phyloP scores from a whole-genome alignment of 1,140 invertebrate species.

The Macrosteles quadrilineatus region DNA sequence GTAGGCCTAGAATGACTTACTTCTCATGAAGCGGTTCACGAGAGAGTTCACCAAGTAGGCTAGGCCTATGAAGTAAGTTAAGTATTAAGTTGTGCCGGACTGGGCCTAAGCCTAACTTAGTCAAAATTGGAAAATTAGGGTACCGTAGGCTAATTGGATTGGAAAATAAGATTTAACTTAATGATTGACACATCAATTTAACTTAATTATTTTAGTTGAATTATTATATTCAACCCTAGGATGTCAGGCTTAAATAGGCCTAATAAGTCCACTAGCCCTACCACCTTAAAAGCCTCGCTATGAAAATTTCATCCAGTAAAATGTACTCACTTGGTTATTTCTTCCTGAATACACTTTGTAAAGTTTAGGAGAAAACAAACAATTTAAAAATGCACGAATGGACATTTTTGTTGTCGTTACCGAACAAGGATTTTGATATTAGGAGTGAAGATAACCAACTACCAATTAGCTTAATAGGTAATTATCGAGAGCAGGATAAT shows the following conservation, averaged over 20 bases:
- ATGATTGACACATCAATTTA: background rate
- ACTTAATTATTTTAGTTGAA: background rate
- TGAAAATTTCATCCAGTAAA: too few species aligned
- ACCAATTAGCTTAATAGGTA: too few species aligned
- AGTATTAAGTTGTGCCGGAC: background rate
- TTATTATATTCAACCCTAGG: background rate
- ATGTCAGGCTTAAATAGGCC: too few species aligned
- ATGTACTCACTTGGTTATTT: slow-evolving; percentile 50
- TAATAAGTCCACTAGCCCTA: too few species aligned
- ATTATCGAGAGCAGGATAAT: too few species aligned
- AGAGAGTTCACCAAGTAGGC: background rate
- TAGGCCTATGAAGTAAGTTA: background rate
- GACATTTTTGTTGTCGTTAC: background rate
- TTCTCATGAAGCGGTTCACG: background rate
- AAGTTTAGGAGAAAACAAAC: slow-evolving; percentile 63
- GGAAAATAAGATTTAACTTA: too few species aligned
- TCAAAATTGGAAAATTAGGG: background rate
- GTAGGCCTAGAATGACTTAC: background rate
- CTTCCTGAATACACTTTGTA: slow-evolving; percentile 62
- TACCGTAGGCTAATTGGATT: too few species aligned
- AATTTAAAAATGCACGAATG: slow-evolving; percentile 49
- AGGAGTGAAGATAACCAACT: too few species aligned
- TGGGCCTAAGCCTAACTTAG: background rate
- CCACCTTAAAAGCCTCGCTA: too few species aligned
- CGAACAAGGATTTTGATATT: too few species aligned